phyloP scores from a whole-genome alignment of 1,140 invertebrate species.

The Listronotus oregonensis region DNA sequence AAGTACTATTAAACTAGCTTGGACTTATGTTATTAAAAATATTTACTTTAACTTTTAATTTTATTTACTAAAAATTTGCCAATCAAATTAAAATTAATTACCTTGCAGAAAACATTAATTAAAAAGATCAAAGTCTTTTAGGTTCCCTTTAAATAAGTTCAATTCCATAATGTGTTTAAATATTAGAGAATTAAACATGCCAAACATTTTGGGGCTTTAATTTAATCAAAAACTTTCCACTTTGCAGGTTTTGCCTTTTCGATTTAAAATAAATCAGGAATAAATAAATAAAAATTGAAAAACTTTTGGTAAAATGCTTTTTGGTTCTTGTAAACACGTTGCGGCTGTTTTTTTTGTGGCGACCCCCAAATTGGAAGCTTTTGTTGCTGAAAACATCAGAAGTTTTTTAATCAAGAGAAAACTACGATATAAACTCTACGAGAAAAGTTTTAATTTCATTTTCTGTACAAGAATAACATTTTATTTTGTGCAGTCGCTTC shows the following conservation, averaged over 20 bases:
- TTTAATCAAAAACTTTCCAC: conserved; percentile 11
- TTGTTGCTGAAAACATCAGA: conserved; percentile 33
- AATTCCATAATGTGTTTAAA: no score
- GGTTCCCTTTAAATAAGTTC: neutral
- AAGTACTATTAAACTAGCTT: no score
- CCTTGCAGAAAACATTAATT: no score
- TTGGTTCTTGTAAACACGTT: conserved; percentile 20
- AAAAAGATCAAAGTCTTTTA: neutral
- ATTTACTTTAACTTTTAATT: no score
- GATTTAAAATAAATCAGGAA: conserved; percentile 23
- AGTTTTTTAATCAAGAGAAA: conserved; percentile 37
- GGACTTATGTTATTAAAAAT: no score
- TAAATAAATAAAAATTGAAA: conserved; percentile 35
- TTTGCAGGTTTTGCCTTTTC: neutral
- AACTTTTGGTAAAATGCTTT: conserved; percentile 21
- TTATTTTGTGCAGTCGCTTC: neutral
- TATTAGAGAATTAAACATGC: neutral
- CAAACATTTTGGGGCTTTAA: neutral
- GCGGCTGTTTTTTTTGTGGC: conserved; percentile 10
- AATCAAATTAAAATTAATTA: no score
- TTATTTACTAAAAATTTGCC: no score
- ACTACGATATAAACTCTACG: conserved; percentile 28
- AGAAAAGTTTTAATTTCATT: conserved; percentile 26
- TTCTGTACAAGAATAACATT: conserved; percentile 3
- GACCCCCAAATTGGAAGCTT: conserved; percentile 30